Evolutionary conservation across 2,888 invertebrate genomes (phyloP).

Genomic region (Agonum fuliginosum): DNA sequence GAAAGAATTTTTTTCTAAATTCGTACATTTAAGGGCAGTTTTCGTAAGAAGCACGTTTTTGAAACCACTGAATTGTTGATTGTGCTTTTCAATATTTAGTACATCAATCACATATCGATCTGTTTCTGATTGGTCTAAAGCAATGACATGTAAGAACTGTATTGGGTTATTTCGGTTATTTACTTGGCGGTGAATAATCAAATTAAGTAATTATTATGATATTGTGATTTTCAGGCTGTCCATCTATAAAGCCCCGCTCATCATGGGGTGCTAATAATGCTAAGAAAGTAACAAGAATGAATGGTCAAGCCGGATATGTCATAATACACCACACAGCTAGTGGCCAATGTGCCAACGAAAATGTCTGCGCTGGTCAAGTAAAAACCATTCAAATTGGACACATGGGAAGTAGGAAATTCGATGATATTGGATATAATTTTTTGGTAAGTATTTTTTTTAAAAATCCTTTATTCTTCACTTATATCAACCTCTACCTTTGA

Average conservation of each 20-base stretch:
- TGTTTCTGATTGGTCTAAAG: no score
- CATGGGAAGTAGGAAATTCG: conserved; percentile 66
- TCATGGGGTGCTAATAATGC: conserved; percentile 71
- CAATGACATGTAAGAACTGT: no score
- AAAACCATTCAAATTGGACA: conserved; percentile 71
- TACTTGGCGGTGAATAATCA: no score
- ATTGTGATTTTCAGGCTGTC: conserved; percentile 61
- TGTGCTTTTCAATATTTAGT: no score
- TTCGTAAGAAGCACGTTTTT: no score
- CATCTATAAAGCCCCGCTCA: conserved; percentile 69
- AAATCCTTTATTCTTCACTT: not conserved
- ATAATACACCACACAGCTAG: conserved; percentile 73
- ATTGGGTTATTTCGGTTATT: no score
- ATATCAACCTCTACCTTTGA: no score
- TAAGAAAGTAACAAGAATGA: conserved; percentile 47
- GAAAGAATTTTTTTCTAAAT: no score
- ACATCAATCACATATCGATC: no score
- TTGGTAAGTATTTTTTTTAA: conserved; percentile 66
- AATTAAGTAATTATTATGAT: no score
- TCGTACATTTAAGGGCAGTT: no score
- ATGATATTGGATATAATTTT: conserved; percentile 71
- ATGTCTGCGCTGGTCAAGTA: conserved; percentile 69
- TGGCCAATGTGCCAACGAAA: conserved; percentile 68
- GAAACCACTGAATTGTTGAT: no score
- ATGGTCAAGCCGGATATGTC: conserved; percentile 69